A percentile compares a stretch with the other conserved stretches of the same genome.
These are phyloP conservation scores for Caerostris extrusa DNA, from an alignment of 1,140 invertebrate species.

Conservation along the genomic window DNA sequence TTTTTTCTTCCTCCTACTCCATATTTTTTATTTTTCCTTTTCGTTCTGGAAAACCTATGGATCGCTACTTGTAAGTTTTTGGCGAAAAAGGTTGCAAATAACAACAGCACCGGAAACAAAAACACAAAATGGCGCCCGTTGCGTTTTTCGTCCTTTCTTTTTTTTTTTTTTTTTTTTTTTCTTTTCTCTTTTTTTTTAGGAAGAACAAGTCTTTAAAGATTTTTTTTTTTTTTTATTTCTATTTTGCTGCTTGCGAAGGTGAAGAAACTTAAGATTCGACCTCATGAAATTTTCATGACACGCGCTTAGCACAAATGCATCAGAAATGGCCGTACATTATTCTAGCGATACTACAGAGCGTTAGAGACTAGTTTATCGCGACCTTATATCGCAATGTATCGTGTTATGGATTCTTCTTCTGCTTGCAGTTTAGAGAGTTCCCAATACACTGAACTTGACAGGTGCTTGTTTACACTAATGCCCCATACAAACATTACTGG, in stretches of 20 bases:
- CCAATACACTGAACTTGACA: conserved; percentile 27
- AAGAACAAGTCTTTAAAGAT: conserved; percentile 53
- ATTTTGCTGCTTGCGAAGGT: neutral
- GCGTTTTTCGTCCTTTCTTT: neutral
- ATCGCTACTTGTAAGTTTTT: conserved; percentile 28
- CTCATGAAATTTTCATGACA: conserved; percentile 68
- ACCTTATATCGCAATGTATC: neutral
- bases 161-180: neutral
- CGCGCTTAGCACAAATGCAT: conserved; percentile 56
- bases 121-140: conserved; percentile 24
- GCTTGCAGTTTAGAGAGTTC: neutral
- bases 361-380: neutral
- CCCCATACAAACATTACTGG: neutral
- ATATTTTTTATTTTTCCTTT: neutral
- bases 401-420: conserved; percentile 4
- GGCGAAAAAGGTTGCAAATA: conserved; percentile 56
- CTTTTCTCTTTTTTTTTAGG: conserved; percentile 2
- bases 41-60: conserved; percentile 30
- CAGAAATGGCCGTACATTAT: conserved; percentile 9
- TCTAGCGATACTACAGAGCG: neutral
- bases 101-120: conserved; percentile 53
- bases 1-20: neutral
- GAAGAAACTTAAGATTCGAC: conserved; percentile 2
- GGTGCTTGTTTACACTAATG: neutral
- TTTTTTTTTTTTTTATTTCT: neutral